These are phyloP conservation scores for Austrofundulus limnaeus DNA, from an alignment of 2,113 vertebrate species.

Conservation along the genomic window DNA sequence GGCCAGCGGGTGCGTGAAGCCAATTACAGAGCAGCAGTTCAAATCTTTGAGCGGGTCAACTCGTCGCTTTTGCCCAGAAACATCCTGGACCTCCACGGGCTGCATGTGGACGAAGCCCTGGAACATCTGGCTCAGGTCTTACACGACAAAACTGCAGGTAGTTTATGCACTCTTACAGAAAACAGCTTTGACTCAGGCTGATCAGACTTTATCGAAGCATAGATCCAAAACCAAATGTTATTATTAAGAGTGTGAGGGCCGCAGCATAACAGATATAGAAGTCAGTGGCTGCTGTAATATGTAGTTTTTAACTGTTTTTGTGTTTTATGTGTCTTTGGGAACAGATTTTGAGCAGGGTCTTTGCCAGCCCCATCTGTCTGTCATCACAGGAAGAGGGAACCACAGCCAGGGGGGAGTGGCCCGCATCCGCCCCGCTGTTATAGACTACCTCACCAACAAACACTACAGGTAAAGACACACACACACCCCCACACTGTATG, in stretches of 20 bases:
- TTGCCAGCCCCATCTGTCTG: slow-evolving; percentile 87
- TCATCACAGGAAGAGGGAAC: slow-evolving; percentile 98
- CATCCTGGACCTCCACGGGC: slow-evolving; percentile 93
- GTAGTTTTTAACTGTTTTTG: slow-evolving; percentile 13
- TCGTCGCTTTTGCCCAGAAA: slow-evolving; percentile 89
- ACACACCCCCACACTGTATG: slow-evolving; percentile 8
- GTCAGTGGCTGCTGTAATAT: no score
- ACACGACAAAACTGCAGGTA: slow-evolving; percentile 87
- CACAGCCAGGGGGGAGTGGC: slow-evolving; percentile 96
- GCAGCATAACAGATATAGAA: no score
- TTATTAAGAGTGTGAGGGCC: no score
- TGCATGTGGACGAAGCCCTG: slow-evolving; percentile 93
- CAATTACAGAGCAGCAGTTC: slow-evolving; percentile 87
- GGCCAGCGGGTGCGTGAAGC: slow-evolving; percentile 93
- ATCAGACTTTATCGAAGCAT: no score
- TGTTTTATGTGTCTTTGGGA: slow-evolving; percentile 53
- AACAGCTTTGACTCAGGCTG: no score
- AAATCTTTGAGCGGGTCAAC: slow-evolving; percentile 92
- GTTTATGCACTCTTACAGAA: neutral
- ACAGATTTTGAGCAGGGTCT: slow-evolving; percentile 86
- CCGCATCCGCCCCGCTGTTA: slow-evolving; percentile 93
- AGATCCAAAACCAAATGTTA: no score
- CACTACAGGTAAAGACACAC: slow-evolving; percentile 82
- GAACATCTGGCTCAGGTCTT: slow-evolving; percentile 85
- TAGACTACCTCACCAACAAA: slow-evolving; percentile 92